Evolutionary conservation across 1,140 invertebrate species (phyloP).

Genomic region (Pseudachorutes palmiensis): DNA sequence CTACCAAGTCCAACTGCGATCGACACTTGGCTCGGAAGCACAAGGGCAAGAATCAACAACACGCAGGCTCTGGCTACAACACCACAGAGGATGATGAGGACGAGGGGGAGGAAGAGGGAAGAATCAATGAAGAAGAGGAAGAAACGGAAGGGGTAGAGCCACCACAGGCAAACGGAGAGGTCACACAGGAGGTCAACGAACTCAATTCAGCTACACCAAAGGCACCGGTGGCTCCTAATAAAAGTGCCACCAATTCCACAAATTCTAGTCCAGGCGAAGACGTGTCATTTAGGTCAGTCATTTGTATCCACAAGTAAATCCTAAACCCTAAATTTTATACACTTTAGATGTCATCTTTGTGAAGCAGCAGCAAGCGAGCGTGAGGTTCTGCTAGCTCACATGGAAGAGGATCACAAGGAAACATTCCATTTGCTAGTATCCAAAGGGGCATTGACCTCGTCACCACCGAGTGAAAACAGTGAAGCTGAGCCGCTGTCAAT

Average conservation of each 20-base stretch:
- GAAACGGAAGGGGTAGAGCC: conserved; percentile 37
- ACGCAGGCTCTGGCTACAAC: conserved; percentile 46
- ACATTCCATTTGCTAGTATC: conserved; percentile 56
- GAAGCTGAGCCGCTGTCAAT: conserved; percentile 21
- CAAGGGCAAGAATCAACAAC: conserved; percentile 42
- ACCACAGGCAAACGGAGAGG: neutral
- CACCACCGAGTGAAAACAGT: conserved; percentile 31
- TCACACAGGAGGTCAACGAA: neutral
- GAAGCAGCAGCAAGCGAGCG: conserved; percentile 73
- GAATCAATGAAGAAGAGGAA: conserved; percentile 13
- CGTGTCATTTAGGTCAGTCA: conserved; percentile 30
- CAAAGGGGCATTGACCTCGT: conserved; percentile 58
- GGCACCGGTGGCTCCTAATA: neutral
- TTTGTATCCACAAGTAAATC: no score
- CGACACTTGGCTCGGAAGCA: conserved; percentile 85
- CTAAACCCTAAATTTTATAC: neutral
- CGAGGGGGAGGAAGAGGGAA: conserved; percentile 15
- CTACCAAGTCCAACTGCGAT: conserved; percentile 94
- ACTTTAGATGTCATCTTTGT: conserved; percentile 84
- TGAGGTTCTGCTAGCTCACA: conserved; percentile 67
- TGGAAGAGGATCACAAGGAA: conserved; percentile 34
- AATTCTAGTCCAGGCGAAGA: conserved; percentile 31
- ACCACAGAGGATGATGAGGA: conserved; percentile 32
- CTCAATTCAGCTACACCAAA: neutral
- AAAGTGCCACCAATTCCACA: conserved; percentile 9